Evolutionary conservation across 2,888 invertebrate genomes (phyloP).

Genomic region (Dynastes tityus): DNA sequence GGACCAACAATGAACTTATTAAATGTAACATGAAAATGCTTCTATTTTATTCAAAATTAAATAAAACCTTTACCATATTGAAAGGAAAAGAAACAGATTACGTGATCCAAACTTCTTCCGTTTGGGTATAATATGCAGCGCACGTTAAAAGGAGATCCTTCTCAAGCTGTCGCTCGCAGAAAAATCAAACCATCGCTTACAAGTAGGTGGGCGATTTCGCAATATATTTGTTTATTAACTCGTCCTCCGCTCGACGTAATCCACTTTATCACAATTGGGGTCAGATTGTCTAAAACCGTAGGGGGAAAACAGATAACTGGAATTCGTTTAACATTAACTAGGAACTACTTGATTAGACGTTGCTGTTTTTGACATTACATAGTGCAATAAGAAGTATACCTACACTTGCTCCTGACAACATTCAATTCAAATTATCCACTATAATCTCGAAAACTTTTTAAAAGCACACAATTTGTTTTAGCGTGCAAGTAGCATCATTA

Average conservation of each 20-base stretch:
- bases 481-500: no score
- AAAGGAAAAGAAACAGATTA: no score
- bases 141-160: not conserved
- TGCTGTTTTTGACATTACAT: not conserved
- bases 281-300: not conserved
- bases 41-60: no score
- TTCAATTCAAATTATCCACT: no score
- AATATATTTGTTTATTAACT: slow-evolving; percentile 19
- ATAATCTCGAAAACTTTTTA: no score
- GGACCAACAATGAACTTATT: no score
- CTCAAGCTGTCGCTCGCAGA: slow-evolving; percentile 10
- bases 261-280: slow-evolving; percentile 18
- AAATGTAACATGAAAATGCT: no score
- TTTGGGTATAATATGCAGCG: no score
- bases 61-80: no score
- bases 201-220: slow-evolving; percentile 5
- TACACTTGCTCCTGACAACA: no score
- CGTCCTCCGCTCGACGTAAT: slow-evolving; percentile 15
- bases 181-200: slow-evolving; percentile 20
- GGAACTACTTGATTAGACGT: not conserved
- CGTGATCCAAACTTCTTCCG: no score
- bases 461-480: no score
- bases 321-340: not conserved
- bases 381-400: not conserved
- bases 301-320: not conserved